A percentile compares a stretch with the other conserved stretches of the same genome.
Conservation (phyloP, 2,888 invertebrate genomes). For the Glyphotaelius pellucidus region DNA sequence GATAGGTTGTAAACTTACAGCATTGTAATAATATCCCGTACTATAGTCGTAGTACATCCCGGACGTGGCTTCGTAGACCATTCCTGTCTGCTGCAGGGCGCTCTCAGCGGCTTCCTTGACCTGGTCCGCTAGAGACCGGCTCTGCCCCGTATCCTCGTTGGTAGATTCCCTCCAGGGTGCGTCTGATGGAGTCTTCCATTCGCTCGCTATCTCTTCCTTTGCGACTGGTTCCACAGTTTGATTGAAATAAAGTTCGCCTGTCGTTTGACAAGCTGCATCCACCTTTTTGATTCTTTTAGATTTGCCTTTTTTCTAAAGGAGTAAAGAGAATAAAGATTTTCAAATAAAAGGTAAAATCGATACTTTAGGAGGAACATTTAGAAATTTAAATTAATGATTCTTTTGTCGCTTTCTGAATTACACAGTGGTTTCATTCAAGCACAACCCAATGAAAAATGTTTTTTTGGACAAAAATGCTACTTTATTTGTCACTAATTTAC, state of each 20-base stretch:
- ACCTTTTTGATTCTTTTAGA: constrained; percentile 9
- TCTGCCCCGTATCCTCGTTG: constrained; percentile 63
- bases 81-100: constrained; percentile 85
- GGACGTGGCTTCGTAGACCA: constrained; percentile 91
- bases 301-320: constrained; percentile 12
- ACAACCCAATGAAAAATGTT: neutral
- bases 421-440: neutral
- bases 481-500: too few relatives aligned
- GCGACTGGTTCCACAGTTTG: constrained; percentile 67
- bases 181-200: constrained; percentile 15
- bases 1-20: constrained; percentile 78
- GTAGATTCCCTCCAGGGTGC: constrained; percentile 32
- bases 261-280: constrained; percentile 56
- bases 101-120: constrained; percentile 87
- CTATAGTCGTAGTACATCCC: constrained; percentile 93
- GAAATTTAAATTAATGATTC: neutral
- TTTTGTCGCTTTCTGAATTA: neutral
- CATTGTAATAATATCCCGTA: constrained; percentile 94
- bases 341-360: neutral
- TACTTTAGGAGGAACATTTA: neutral
- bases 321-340: neutral
- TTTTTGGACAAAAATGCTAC: too few relatives aligned
- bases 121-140: constrained; percentile 81
- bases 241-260: constrained; percentile 50
- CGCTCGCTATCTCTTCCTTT: constrained; percentile 61